Evolutionary conservation across 2,113 vertebrate genomes (phyloP).

Genomic region (Meleagris gallopavo): DNA sequence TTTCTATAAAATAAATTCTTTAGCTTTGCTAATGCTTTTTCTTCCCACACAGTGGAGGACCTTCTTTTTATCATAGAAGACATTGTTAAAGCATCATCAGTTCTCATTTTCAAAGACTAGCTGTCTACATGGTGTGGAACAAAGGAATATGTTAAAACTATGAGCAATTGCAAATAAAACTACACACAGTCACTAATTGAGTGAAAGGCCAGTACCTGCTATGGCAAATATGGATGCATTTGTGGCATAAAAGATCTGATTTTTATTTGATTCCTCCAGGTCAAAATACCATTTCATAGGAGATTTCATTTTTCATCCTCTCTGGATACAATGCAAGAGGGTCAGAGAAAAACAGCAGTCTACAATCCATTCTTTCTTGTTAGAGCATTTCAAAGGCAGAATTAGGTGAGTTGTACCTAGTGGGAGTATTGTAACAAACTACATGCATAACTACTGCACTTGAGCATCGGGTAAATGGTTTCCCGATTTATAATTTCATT

Average conservation of each 20-base stretch:
- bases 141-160: not conserved
- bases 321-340: not conserved
- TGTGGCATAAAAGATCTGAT: not conserved
- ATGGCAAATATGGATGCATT: constrained; percentile 8
- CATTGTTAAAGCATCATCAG: not conserved
- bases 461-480: constrained; percentile 26
- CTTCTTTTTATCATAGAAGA: not conserved
- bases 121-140: not conserved
- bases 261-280: constrained; percentile 8
- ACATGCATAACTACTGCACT: constrained; percentile 5
- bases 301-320: constrained; percentile 44
- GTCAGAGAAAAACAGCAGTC: not conserved
- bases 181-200: not conserved
- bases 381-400: constrained; percentile 48
- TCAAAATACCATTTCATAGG: constrained; percentile 20
- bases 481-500: constrained; percentile 9
- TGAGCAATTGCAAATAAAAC: constrained; percentile 2
- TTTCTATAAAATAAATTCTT: not conserved
- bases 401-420: constrained; percentile 7
- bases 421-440: constrained; percentile 47
- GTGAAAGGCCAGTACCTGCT: not conserved
- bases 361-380: constrained; percentile 5
- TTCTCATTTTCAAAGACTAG: not conserved
- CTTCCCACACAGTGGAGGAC: not conserved
- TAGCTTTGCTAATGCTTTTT: not conserved